phyloP scores from a whole-genome alignment of 2,113 vertebrate species.

The Thamnophis sirtalis region DNA sequence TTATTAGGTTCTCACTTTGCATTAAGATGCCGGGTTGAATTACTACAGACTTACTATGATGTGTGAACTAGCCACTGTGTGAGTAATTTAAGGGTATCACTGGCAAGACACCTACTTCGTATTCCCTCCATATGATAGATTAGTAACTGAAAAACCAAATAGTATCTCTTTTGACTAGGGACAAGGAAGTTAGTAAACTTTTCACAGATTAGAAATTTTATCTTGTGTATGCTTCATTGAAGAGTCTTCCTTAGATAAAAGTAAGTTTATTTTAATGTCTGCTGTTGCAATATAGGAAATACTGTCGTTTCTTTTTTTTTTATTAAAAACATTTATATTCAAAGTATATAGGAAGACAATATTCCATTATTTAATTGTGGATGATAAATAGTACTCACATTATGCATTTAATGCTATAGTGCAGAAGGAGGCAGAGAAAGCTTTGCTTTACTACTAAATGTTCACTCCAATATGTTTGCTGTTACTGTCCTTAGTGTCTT shows the following conservation, averaged over 20 bases:
- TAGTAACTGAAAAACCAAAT: not conserved
- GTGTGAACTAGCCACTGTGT: not conserved
- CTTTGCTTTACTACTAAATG: not conserved
- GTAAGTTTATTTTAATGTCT: not conserved
- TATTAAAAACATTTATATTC: not conserved
- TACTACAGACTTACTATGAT: not conserved
- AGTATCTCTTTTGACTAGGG: not conserved
- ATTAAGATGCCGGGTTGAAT: not conserved
- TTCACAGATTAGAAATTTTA: not conserved
- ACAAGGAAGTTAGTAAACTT: not conserved
- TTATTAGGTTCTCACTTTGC: not conserved
- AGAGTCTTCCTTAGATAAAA: not conserved
- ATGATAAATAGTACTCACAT: not conserved
- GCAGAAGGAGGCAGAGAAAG: not conserved
- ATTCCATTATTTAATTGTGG: not conserved
- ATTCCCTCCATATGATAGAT: not conserved
- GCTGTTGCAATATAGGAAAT: not conserved
- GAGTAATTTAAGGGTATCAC: not conserved
- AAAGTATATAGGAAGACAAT: not conserved
- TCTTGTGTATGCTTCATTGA: not conserved
- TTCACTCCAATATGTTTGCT: not conserved
- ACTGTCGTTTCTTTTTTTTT: not conserved
- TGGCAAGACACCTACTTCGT: not conserved
- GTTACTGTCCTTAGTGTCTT: not conserved
- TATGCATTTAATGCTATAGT: not conserved